A percentile compares a stretch with the other conserved stretches of the same genome.
Conservation (phyloP, 2,113 vertebrate genomes). For the Cyprinodon tularosa region DNA sequence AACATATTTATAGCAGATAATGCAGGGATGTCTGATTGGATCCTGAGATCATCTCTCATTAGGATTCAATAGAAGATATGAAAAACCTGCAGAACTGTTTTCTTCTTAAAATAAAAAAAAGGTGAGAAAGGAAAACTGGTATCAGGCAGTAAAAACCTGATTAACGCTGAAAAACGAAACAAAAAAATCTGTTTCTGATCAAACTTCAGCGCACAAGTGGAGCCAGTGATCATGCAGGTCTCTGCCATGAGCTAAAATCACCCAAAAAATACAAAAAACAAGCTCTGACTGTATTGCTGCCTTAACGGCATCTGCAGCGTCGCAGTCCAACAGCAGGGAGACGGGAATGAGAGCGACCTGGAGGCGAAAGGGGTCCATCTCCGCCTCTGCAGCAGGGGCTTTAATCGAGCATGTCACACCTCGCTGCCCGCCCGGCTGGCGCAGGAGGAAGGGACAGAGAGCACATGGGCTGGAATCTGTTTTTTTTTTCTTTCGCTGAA, state of each 20-base stretch:
- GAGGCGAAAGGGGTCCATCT: conserved; percentile 9
- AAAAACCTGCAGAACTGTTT: conserved; percentile 10
- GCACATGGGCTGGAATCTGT: not conserved
- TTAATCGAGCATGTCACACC: conserved; percentile 11
- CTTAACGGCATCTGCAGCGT: conserved; percentile 35
- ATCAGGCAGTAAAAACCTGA: not conserved
- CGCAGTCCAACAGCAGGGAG: conserved; percentile 5
- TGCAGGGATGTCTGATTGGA: conserved; percentile 63
- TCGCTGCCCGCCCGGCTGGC: conserved; percentile 3
- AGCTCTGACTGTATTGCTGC: conserved; percentile 16
- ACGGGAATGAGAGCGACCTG: not conserved
- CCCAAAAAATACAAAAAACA: not conserved
- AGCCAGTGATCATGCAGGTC: too few relatives aligned
- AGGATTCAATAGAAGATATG: conserved; percentile 53
- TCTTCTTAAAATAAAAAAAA: not conserved
- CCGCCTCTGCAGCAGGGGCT: not conserved
- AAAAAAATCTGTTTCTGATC: too few relatives aligned
- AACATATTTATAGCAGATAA: conserved; percentile 75
- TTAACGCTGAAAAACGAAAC: too few relatives aligned
- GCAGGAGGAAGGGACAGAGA: not conserved
- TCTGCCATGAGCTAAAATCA: too few relatives aligned
- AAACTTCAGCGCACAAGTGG: not conserved
- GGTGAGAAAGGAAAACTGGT: conserved; percentile 51
- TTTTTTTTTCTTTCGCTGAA: not conserved
- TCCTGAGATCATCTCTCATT: conserved; percentile 48